These are phyloP conservation scores for Ceratotherium simum DNA, from an alignment of 2,113 vertebrate genomes.

Conservation along the genomic window DNA sequence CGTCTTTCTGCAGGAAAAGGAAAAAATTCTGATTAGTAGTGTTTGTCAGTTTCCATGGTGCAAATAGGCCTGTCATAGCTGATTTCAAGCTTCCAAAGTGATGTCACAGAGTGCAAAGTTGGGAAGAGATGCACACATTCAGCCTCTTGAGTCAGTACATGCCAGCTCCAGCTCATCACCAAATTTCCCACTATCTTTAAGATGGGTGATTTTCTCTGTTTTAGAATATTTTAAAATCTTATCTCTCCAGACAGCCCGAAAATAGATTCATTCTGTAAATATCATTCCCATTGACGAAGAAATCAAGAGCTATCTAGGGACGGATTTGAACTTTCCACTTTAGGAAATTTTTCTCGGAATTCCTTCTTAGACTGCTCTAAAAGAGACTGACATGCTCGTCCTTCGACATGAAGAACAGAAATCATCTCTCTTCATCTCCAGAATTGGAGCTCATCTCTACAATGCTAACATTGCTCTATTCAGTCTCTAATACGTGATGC, in stretches of 20 bases:
- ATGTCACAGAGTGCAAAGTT: background rate
- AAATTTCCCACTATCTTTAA: background rate
- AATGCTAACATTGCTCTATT: background rate
- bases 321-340: conserved; percentile 49
- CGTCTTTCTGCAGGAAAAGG: background rate
- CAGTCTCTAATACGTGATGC: background rate
- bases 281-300: conserved; percentile 43
- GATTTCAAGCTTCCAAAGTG: background rate
- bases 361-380: background rate
- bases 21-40: background rate
- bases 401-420: conserved; percentile 11
- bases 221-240: background rate
- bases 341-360: conserved; percentile 18
- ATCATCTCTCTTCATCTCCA: conserved; percentile 29
- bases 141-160: background rate
- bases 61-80: background rate
- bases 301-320: background rate
- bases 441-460: background rate
- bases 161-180: background rate
- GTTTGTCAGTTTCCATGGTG: background rate
- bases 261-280: conserved; percentile 57
- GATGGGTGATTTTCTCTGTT: background rate
- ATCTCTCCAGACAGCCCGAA: conserved; percentile 27
- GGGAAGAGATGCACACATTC: background rate
- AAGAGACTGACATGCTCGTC: background rate